Percentiles rank a stretch among this genome's conserved stretches.
phyloP scores from a whole-genome alignment of 2,888 invertebrate species.

The Rhorus exstirpatorius region DNA sequence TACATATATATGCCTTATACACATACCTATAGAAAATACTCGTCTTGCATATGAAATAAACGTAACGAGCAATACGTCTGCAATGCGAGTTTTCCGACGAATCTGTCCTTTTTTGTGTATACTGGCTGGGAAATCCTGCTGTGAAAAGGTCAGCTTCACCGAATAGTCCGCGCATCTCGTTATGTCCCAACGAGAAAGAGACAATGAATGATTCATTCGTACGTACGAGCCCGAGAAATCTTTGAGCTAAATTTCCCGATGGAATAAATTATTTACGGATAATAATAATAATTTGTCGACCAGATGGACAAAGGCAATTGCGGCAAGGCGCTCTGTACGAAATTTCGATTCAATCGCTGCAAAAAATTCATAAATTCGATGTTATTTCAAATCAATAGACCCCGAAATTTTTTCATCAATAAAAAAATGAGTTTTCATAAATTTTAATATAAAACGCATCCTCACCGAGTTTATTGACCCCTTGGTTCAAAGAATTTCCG shows the following conservation, averaged over 20 bases:
- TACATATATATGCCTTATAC: too few species aligned
- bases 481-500: not conserved
- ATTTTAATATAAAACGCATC: not conserved
- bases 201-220: slow-evolving; percentile 19
- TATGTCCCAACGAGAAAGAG: slow-evolving; percentile 2
- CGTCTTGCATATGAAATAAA: slow-evolving; percentile 1
- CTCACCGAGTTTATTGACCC: not conserved
- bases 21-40: not conserved
- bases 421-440: not conserved
- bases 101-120: not conserved
- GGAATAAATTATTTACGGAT: slow-evolving; percentile 12
- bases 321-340: not conserved
- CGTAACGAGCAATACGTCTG: slow-evolving; percentile 20
- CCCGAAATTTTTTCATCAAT: not conserved
- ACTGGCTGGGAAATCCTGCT: not conserved
- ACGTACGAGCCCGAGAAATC: slow-evolving; percentile 29
- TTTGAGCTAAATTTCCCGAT: slow-evolving; percentile 14
- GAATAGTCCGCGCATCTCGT: not conserved
- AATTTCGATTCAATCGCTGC: not conserved
- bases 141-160: not conserved
- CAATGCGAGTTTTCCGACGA: slow-evolving; percentile 1
- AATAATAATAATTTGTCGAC: too few species aligned
- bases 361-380: not conserved
- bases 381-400: not conserved
- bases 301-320: not conserved